Percentiles rank a stretch among this genome's conserved stretches.
phyloP scores from a whole-genome alignment of 2,113 vertebrate genomes.

The Scomber japonicus region DNA sequence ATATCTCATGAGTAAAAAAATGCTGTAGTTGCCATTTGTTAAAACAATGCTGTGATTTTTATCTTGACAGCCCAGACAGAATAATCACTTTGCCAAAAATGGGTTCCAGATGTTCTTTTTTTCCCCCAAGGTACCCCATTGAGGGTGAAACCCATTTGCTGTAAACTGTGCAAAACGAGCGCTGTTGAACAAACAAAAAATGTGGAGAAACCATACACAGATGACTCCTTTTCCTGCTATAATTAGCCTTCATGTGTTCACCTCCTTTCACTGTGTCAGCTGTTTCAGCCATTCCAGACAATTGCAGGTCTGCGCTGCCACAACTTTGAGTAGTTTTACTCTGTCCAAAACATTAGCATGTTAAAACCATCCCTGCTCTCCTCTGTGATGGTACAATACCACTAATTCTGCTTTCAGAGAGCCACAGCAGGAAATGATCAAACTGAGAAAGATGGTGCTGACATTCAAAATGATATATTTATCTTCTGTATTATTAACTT shows the following conservation, averaged over 20 bases:
- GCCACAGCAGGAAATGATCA: neutral
- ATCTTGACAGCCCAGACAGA: constrained; percentile 69
- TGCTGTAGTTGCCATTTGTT: constrained; percentile 18
- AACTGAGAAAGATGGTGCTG: constrained; percentile 3
- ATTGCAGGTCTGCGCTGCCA: neutral
- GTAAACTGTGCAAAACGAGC: constrained; percentile 58
- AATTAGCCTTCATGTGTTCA: constrained; percentile 48
- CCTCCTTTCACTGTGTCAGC: constrained; percentile 53
- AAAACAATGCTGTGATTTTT: constrained; percentile 53
- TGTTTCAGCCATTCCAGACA: constrained; percentile 45
- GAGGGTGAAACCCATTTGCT: constrained; percentile 61
- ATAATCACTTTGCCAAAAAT: constrained; percentile 71
- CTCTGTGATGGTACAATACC: neutral
- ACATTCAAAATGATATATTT: neutral
- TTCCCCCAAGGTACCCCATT: constrained; percentile 43
- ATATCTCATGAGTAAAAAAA: constrained; percentile 28
- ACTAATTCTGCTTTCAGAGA: neutral
- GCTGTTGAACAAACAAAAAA: constrained; percentile 56
- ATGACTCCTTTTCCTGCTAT: constrained; percentile 44
- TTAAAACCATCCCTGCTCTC: constrained; percentile 11
- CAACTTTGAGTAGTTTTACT: neutral
- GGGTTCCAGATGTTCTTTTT: constrained; percentile 77
- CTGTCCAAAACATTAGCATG: constrained; percentile 21
- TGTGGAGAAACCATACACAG: constrained; percentile 41
- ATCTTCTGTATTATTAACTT: neutral